phyloP scores from a whole-genome alignment of 2,888 invertebrate genomes.

The Stenotaenia linearis region DNA sequence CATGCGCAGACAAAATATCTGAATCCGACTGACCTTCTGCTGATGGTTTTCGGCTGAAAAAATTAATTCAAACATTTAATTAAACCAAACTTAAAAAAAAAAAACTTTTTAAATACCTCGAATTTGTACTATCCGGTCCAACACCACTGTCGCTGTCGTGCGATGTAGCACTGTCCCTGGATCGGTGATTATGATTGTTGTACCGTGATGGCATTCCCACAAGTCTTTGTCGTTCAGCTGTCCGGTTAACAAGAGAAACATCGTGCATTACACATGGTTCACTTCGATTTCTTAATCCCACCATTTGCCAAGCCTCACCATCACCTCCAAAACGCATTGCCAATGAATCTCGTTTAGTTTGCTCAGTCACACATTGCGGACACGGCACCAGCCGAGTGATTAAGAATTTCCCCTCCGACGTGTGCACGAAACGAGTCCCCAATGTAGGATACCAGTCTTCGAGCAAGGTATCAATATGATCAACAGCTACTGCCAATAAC shows the following conservation, averaged over 20 bases:
- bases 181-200: conserved; percentile 39
- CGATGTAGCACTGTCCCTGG: conserved; percentile 50
- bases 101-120: conserved; percentile 49
- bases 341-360: conserved; percentile 55
- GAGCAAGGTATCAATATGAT: conserved; percentile 89
- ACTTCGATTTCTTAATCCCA: conserved; percentile 33
- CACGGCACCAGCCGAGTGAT: conserved; percentile 92
- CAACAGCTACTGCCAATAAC: conserved; percentile 78
- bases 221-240: conserved; percentile 31
- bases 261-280: conserved; percentile 37
- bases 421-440: conserved; percentile 95
- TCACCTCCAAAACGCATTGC: conserved; percentile 45
- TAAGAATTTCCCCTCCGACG: conserved; percentile 89
- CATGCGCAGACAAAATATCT: conserved; percentile 35
- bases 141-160: conserved; percentile 79
- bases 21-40: conserved; percentile 65
- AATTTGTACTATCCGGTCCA: conserved; percentile 70
- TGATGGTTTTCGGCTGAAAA: conserved; percentile 65
- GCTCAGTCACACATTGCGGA: conserved; percentile 65
- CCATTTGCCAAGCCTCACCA: conserved; percentile 38
- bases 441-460: conserved; percentile 98
- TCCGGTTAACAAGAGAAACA: conserved; percentile 21
- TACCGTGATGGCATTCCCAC: conserved; percentile 31
- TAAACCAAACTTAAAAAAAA: not conserved
- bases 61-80: not conserved